Conservation (phyloP, 2,888 invertebrate genomes). For the Cephus rjabovi region DNA sequence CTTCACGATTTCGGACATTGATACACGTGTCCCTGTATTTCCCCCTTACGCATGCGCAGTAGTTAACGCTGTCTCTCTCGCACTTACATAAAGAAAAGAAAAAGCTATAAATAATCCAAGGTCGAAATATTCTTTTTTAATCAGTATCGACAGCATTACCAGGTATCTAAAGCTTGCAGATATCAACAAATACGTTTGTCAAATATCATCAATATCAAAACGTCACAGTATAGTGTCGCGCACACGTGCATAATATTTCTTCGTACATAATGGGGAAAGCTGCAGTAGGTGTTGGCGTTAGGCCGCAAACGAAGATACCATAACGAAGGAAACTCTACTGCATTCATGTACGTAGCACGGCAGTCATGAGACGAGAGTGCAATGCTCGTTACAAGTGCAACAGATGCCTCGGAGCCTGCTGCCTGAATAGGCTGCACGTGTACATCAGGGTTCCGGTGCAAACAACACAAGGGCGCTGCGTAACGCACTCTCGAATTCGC, state of each 20-base stretch:
- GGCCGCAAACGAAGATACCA: not conserved
- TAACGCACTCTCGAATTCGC: not conserved
- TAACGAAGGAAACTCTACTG: not conserved
- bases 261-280: not conserved
- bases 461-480: not conserved
- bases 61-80: too few species aligned
- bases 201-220: too few species aligned
- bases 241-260: not conserved
- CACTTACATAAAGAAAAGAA: too few species aligned
- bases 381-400: not conserved
- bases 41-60: too few species aligned
- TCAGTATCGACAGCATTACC: too few species aligned
- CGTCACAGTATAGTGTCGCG: not conserved
- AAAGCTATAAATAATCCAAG: too few species aligned
- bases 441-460: not conserved
- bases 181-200: too few species aligned
- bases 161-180: too few species aligned
- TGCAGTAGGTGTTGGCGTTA: not conserved
- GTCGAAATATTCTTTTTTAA: too few species aligned
- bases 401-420: not conserved
- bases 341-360: not conserved
- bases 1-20: too few species aligned
- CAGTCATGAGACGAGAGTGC: not conserved
- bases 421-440: not conserved
- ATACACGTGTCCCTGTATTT: too few species aligned